phyloP scores from a whole-genome alignment of 2,888 invertebrate species.

The Chymomyza caudatula region DNA sequence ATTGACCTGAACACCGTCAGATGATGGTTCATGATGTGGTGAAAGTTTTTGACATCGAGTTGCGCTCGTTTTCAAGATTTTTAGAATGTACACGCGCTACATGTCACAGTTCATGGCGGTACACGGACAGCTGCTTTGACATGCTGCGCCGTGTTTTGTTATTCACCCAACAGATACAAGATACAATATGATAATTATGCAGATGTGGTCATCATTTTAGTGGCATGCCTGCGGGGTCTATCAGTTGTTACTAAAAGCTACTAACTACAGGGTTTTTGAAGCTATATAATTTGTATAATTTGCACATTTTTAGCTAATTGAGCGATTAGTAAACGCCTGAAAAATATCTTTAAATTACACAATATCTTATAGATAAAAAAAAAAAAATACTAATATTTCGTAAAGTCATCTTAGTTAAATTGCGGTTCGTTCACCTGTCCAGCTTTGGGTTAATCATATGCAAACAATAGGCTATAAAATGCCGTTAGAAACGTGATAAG shows the following conservation, averaged over 20 bases:
- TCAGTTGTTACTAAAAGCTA: not conserved
- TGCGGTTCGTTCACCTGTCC: constrained; percentile 58
- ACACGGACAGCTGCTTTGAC: no score
- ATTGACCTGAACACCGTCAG: constrained; percentile 14
- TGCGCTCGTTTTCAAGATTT: constrained; percentile 14
- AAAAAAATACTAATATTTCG: constrained; percentile 45
- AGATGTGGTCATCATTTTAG: not conserved
- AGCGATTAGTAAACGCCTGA: constrained; percentile 3
- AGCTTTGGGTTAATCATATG: constrained; percentile 45
- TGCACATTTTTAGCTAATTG: constrained; percentile 53
- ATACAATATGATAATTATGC: not conserved
- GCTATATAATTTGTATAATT: not conserved
- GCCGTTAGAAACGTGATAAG: constrained; percentile 60
- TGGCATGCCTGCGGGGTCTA: not conserved
- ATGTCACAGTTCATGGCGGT: not conserved
- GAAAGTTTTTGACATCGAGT: constrained; percentile 45
- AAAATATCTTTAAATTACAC: constrained; percentile 52
- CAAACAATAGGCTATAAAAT: constrained; percentile 35
- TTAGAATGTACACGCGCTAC: not conserved
- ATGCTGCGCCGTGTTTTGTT: not conserved
- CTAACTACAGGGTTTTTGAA: not conserved
- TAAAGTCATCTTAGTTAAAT: constrained; percentile 47
- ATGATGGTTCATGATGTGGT: constrained; percentile 31
- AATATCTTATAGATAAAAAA: constrained; percentile 52
- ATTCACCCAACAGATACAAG: not conserved